Evolutionary conservation across 2,888 invertebrate species (phyloP).

Genomic region (Apomyelois bistriatella): DNA sequence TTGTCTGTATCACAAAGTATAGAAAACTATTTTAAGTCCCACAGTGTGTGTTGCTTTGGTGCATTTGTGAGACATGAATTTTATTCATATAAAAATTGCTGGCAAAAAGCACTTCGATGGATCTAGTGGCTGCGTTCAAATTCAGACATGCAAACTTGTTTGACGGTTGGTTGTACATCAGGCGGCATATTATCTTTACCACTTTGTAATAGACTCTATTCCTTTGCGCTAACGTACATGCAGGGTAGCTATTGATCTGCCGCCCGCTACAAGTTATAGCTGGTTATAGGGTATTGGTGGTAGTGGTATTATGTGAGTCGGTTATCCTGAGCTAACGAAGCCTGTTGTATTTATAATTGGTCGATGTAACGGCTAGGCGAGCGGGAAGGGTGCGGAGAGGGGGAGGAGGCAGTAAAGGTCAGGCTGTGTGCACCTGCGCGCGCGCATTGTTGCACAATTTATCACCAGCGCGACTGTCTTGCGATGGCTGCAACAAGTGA

Average conservation of each 20-base stretch:
- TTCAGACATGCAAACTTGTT: too few species aligned
- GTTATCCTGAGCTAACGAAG: constrained; percentile 4
- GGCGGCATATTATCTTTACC: too few species aligned
- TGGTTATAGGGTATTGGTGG: neutral
- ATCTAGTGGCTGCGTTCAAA: too few species aligned
- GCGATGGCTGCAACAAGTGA: neutral
- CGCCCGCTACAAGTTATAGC: neutral
- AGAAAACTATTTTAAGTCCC: too few species aligned
- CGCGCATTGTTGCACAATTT: constrained; percentile 32
- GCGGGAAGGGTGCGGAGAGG: constrained; percentile 13
- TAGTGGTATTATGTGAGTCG: neutral
- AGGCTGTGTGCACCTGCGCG: constrained; percentile 36
- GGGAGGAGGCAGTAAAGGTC: constrained; percentile 34
- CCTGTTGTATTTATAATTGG: constrained; percentile 37
- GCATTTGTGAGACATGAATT: too few species aligned
- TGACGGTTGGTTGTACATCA: neutral
- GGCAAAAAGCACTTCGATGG: too few species aligned
- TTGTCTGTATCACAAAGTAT: too few species aligned
- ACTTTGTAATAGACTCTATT: too few species aligned
- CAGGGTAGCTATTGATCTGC: too few species aligned
- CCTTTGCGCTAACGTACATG: too few species aligned
- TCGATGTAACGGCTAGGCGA: constrained; percentile 19
- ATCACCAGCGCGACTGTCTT: constrained; percentile 25
- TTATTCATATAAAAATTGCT: too few species aligned
- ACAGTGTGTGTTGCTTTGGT: too few species aligned